These are phyloP conservation scores for Hemicrepidius hirtus DNA, from an alignment of 2,888 invertebrate genomes.

Conservation along the genomic window DNA sequence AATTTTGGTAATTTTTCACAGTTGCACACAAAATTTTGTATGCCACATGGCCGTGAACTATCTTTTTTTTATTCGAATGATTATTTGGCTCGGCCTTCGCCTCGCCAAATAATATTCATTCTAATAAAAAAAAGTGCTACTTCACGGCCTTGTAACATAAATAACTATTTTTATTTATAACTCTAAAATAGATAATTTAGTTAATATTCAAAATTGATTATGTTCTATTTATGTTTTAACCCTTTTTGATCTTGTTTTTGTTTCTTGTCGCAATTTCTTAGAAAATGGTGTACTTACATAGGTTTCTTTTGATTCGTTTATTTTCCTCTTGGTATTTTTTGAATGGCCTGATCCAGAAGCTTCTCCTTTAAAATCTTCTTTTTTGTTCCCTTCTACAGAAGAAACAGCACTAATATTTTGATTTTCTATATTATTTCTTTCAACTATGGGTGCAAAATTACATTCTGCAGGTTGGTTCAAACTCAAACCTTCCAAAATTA, in stretches of 20 bases:
- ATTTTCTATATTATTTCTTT: constrained; percentile 55
- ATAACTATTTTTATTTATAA: no score
- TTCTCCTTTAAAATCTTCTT: constrained; percentile 41
- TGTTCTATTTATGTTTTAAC: constrained; percentile 60
- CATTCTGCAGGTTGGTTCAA: constrained; percentile 60
- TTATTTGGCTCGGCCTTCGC: no score
- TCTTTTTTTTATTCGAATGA: no score
- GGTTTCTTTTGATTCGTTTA: constrained; percentile 61
- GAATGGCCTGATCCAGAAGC: constrained; percentile 46
- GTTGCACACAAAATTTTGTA: no score
- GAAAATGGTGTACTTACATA: constrained; percentile 56
- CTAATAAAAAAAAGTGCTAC: no score
- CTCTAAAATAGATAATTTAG: no score
- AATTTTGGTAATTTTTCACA: no score
- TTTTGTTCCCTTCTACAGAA: constrained; percentile 38
- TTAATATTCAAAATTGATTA: constrained; percentile 20
- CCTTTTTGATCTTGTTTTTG: constrained; percentile 66
- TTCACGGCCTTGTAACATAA: no score
- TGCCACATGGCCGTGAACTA: no score
- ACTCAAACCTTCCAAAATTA: constrained; percentile 74
- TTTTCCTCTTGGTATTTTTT: constrained; percentile 63
- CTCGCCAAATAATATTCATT: no score
- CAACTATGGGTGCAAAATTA: constrained; percentile 71
- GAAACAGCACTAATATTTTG: constrained; percentile 27
- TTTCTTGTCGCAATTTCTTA: constrained; percentile 64